Percentiles rank a stretch among this genome's conserved stretches.
These are phyloP conservation scores for Meghimatium bilineatum DNA, from an alignment of 2,888 invertebrate genomes.

Conservation along the genomic window DNA sequence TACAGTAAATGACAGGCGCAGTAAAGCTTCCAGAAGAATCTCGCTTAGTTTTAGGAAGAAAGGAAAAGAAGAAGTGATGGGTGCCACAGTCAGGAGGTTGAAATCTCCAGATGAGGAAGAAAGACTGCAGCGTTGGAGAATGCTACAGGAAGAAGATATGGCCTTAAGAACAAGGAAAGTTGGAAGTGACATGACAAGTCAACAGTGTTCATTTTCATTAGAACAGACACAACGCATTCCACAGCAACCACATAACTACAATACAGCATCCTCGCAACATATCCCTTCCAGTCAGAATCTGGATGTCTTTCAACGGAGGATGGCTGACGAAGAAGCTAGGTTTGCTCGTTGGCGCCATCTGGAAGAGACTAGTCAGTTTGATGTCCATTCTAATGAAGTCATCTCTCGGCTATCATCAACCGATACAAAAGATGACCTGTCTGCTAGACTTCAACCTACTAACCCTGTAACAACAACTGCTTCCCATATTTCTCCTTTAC, in stretches of 20 bases:
- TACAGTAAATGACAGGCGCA: not conserved
- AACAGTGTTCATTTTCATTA: not conserved
- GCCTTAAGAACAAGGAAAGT: slow-evolving; percentile 12
- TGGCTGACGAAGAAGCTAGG: slow-evolving; percentile 39
- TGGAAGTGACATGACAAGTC: slow-evolving; percentile 2
- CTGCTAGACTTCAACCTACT: slow-evolving; percentile 6
- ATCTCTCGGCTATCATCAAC: not conserved
- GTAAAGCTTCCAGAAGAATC: not conserved
- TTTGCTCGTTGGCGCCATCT: slow-evolving; percentile 43
- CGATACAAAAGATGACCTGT: slow-evolving; percentile 16
- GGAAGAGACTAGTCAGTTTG: slow-evolving; percentile 27
- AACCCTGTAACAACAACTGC: slow-evolving; percentile 7
- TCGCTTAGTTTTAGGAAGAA: slow-evolving; percentile 15
- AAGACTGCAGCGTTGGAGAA: slow-evolving; percentile 25
- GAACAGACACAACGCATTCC: not conserved
- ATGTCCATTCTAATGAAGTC: not conserved
- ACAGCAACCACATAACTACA: not conserved
- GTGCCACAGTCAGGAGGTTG: not conserved
- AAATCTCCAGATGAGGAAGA: slow-evolving; percentile 39
- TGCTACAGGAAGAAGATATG: slow-evolving; percentile 42
- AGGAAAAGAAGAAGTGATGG: not conserved
- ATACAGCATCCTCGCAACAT: not conserved
- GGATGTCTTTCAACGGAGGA: slow-evolving; percentile 36
- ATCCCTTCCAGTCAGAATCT: not conserved
- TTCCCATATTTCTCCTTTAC: not conserved